These are phyloP conservation scores for Condylura cristata DNA, from an alignment of 2,113 vertebrate genomes.

Conservation along the genomic window DNA sequence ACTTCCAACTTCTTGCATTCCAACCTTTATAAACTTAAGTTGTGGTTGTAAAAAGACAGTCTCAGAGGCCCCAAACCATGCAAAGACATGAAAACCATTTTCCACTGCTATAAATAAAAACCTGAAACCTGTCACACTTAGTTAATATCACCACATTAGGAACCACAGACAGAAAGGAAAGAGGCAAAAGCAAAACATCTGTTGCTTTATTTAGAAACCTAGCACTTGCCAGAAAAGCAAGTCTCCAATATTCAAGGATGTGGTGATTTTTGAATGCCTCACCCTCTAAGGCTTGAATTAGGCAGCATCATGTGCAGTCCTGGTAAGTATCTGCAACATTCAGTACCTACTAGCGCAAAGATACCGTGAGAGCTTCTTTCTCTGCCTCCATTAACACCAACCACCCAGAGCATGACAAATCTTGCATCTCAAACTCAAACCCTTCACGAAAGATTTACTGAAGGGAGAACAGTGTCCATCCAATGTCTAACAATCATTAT, in stretches of 20 bases:
- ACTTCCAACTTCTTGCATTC: background rate
- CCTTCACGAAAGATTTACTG: background rate
- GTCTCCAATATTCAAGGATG: slow-evolving; percentile 67
- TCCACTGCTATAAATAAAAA: slow-evolving; percentile 81
- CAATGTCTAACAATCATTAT: background rate
- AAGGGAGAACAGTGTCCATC: background rate
- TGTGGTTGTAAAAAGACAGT: slow-evolving; percentile 7
- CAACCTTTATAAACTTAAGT: slow-evolving; percentile 13
- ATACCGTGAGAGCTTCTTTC: slow-evolving; percentile 43
- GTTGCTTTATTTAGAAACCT: slow-evolving; percentile 85
- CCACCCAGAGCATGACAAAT: slow-evolving; percentile 50
- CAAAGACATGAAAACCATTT: slow-evolving; percentile 73
- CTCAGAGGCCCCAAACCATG: slow-evolving; percentile 30
- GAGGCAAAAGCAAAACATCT: slow-evolving; percentile 76
- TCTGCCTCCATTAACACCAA: slow-evolving; percentile 52
- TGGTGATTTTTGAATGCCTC: slow-evolving; percentile 65
- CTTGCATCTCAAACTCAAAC: background rate
- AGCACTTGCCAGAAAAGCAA: slow-evolving; percentile 70
- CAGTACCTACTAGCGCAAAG: slow-evolving; percentile 79
- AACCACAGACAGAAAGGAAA: slow-evolving; percentile 77
- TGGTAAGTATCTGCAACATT: slow-evolving; percentile 74
- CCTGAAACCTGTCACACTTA: slow-evolving; percentile 84
- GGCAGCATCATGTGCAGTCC: slow-evolving; percentile 58
- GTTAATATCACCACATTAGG: slow-evolving; percentile 84
- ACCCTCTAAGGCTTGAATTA: slow-evolving; percentile 30